Base-by-base conservation (phyloP, 2,888 invertebrate species). In the Cinara cedri region DNA sequence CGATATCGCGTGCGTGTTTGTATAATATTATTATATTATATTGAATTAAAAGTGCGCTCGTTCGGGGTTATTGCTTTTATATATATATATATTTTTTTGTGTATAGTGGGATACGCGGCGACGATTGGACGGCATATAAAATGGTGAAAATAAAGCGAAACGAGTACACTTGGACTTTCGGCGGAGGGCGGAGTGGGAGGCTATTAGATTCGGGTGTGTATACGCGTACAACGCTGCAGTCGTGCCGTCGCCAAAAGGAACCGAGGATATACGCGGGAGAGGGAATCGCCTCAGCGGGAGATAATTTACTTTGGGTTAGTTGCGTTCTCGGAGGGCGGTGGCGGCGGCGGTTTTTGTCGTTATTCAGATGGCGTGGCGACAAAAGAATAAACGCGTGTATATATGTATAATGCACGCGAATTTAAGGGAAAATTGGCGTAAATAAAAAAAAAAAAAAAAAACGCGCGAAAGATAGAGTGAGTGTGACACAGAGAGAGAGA, bases 271-370 rank as follows among this genome's bases (percentile, higher is more conserved):
- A 34, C 6, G 6, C 46, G 10, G 24, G 66, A 55, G n/a, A n/a
- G n/a, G n/a, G 26, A 60, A 68, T 78, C 60, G 68, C 10, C 76
- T 68, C 76, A 49, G 60, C 34, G 60, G 76, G 76, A 60, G 68
- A 78, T 78, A 78, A 78, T 78, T 78, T 68, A 78, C 76, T 78
- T 57, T 72, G 72, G 80, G 54, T 34, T 19, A 34, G 34, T 34
- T 34, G 71, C 9, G 62, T 55, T 42, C 54, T 71, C 14, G 26
- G 57, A 71, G 34, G 49, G 57, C 42, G 19, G 42, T 4, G 66
- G 65, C 42, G 34, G 34, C n/a, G 16, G 62, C 11, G 65, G 19
- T n/a, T 65, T 51, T 3, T 75, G 66, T n/a, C 9, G 21, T 34
- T 49, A 66, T 51, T 66, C 44, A 66, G 70, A 70, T 68, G 44